Evolutionary conservation across 2,888 invertebrate species (phyloP), one percentile per base, ranked within the genome.

Genomic region (Cantharis flavilabris): DNA sequence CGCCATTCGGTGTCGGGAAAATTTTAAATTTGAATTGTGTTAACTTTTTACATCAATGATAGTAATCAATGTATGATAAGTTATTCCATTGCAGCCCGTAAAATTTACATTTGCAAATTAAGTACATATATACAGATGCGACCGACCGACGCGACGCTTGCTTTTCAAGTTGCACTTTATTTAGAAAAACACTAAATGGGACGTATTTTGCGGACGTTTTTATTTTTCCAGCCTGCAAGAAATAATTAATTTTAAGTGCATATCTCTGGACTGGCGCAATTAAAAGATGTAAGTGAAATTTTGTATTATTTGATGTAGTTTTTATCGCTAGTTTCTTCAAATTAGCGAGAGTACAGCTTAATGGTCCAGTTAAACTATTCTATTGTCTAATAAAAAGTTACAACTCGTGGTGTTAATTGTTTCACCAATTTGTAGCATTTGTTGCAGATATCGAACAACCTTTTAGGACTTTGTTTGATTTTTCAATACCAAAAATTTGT

Each of bases 201-300:
- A 49, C 49, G 49, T 49, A 49, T 49, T 49, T 49, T 49, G 49
- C n/a, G n/a, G 49, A 49, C 49, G 49, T 69, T 72, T 79, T 73
- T 81, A 84, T 81, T 80, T 90, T 90, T n/a, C 90, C 98, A 97
- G 23, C 18, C 49, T 49, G 49, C n/a, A 49, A 49, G 49, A 98
- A 26, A 26, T 49, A 76, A 76, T 76, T 76, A 72, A 69, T 64
- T 76, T 76, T 71, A 20, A 63, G 20, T 28, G 30, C 72, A 69
- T 73, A 30, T 33, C 30, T 65, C 70, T 65, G 20, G 20, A 70
- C 70, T 65, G 20, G 30, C 26, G 30, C n/a, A 72, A 69, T 65
- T 67, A 72, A 72, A 72, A 70, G 67, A 74, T 74, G 71, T 71
- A 77, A 77, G 77, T 69, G 74, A 77, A 74, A 71, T 74, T 77